Evolutionary conservation across 2,113 vertebrate genomes (phyloP).

Genomic region (Gobius niger): DNA sequence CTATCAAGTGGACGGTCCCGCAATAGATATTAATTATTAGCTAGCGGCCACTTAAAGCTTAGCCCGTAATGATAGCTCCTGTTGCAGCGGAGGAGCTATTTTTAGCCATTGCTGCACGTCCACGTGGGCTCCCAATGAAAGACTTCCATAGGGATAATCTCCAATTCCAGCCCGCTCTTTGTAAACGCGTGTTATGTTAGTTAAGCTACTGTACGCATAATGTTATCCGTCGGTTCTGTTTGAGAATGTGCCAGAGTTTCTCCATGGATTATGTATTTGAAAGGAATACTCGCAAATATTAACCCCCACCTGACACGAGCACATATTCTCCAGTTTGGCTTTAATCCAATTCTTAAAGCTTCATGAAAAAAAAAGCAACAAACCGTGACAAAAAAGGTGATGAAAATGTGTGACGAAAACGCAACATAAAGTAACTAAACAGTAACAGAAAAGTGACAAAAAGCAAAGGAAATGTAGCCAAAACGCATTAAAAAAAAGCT

Average conservation of each 20-base stretch:
- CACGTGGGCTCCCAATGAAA: slow-evolving; percentile 31
- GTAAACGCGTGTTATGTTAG: slow-evolving; percentile 18
- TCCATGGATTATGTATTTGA: no score
- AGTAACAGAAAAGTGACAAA: no score
- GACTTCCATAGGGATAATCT: slow-evolving; percentile 51
- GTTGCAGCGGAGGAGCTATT: slow-evolving; percentile 67
- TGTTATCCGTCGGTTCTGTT: not conserved
- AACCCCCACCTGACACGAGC: no score
- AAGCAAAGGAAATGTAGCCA: no score
- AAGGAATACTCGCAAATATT: not conserved
- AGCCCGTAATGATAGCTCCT: slow-evolving; percentile 59
- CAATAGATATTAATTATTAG: slow-evolving; percentile 78
- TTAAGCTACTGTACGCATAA: not conserved
- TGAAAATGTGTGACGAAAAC: no score
- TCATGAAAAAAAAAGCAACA: no score
- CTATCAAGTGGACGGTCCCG: slow-evolving; percentile 48
- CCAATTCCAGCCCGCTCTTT: slow-evolving; percentile 18
- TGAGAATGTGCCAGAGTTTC: not conserved
- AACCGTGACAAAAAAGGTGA: no score
- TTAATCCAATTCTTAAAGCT: no score
- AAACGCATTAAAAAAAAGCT: no score
- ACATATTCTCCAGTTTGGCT: no score
- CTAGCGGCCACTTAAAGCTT: slow-evolving; percentile 64
- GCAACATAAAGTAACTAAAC: no score
- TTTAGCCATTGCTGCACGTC: slow-evolving; percentile 53